phyloP scores from a whole-genome alignment of 1,140 invertebrate species.

The Orussus abietinus region DNA sequence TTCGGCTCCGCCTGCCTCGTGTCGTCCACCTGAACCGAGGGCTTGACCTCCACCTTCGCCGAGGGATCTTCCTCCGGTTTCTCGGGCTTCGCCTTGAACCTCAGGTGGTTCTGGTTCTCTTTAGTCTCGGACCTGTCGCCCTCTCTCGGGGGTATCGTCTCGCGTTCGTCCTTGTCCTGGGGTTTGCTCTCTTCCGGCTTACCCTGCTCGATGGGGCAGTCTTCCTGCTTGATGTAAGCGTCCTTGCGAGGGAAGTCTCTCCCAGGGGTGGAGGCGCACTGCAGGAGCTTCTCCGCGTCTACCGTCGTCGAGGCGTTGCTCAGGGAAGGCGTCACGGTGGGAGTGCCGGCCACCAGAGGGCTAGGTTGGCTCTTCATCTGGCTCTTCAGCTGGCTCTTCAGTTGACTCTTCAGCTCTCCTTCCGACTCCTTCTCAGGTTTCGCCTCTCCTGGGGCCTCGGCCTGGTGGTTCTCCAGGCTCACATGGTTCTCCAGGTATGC shows the following conservation, averaged over 20 bases:
- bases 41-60: slow-evolving; percentile 34
- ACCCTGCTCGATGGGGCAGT: slow-evolving; percentile 23
- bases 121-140: too few species aligned
- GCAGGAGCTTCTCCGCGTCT: slow-evolving; percentile 24
- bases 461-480: slow-evolving; percentile 14
- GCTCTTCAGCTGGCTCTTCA: too few species aligned
- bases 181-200: slow-evolving; percentile 25
- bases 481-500: slow-evolving; percentile 38
- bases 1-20: slow-evolving; percentile 35
- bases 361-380: slow-evolving; percentile 22
- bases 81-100: too few species aligned
- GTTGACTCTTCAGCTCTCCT: too few species aligned
- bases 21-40: slow-evolving; percentile 39
- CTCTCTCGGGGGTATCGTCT: too few species aligned
- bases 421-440: too few species aligned
- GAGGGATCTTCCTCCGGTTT: too few species aligned
- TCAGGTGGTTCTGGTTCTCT: too few species aligned
- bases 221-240: slow-evolving; percentile 19
- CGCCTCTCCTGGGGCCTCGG: slow-evolving; percentile 29
- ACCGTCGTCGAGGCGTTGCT: slow-evolving; percentile 31
- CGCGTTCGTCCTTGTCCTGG: too few species aligned
- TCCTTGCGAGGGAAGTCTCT: slow-evolving; percentile 28
- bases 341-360: slow-evolving; percentile 27
- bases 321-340: too few species aligned
- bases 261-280: slow-evolving; percentile 30